Base-by-base conservation (phyloP, 2,888 invertebrate species). In the Zygogramma bicolorata region DNA sequence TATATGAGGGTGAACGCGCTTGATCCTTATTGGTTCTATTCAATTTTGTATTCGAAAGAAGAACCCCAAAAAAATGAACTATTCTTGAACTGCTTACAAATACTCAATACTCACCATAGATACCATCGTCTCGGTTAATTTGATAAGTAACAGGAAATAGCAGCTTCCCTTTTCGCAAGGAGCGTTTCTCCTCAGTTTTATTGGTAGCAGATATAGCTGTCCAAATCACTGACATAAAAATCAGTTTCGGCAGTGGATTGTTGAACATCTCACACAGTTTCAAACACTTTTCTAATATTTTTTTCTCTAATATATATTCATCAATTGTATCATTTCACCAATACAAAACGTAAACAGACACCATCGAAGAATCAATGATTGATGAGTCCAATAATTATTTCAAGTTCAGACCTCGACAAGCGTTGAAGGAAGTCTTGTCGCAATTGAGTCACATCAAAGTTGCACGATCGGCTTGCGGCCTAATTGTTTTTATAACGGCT, bases 161-260 rank as follows among this genome's bases (percentile, higher is more conserved):
- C 59, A 71, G 66, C 57, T 66, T 66, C 18, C 70, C 70, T 38
- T 61, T 66, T 25, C 70, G 61, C 15, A 42, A 13, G 15, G 10
- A 59, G 0, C 20, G 10, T 3, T 25, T 27, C 18, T 60, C 46
- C 4, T 46, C 60, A 18, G 4, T 15, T 18, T 29, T 31, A 18
- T 46, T 22, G 15, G 18, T 38, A 53, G n/a, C 4, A n/a, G 53
- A 7, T 27, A 27, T 4, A 53, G n/a, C 27, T 27, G 53, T 53
- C 27, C 13, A 0, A 5, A 53, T 6, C 0, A 53, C 2, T n/a
- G 27, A 53, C 27, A 53, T 6, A 22, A 22, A 10, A n/a, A 53
- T 25, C 27, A 53, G 27, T n/a, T 27, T 22, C 15, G n/a, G 13
- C 0, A 53, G 13, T 10, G 15, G n/a, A 25, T 1, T 25, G n/a